A percentile compares a stretch with the other conserved stretches of the same genome.
Conservation (phyloP, 92 coral and sea anemone species). For the Palythoa heliodiscus region DNA sequence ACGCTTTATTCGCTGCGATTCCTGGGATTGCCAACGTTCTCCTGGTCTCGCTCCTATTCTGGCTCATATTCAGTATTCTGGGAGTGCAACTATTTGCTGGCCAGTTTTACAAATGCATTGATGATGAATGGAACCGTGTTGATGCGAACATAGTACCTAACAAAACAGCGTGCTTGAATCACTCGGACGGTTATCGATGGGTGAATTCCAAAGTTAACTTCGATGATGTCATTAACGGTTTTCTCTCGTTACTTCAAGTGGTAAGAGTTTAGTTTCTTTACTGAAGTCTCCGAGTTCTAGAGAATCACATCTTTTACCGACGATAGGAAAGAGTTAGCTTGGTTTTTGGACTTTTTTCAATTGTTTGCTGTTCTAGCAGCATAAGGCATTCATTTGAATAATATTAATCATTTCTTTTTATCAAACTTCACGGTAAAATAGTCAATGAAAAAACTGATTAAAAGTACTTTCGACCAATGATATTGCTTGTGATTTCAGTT, state of each 20-base stretch:
- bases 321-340: too few relatives aligned
- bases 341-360: too few relatives aligned
- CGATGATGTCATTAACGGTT: constrained; percentile 92
- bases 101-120: constrained; percentile 85
- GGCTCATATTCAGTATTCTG: constrained; percentile 95
- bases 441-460: too few relatives aligned
- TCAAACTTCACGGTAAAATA: too few relatives aligned
- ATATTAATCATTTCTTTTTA: too few relatives aligned
- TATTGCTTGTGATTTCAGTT: too few relatives aligned
- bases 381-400: too few relatives aligned
- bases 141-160: constrained; percentile 72
- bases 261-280: constrained; percentile 32
- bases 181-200: constrained; percentile 80
- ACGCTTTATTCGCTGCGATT: constrained; percentile 91
- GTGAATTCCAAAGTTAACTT: constrained; percentile 90
- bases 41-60: constrained; percentile 87
- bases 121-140: constrained; percentile 64
- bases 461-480: too few relatives aligned
- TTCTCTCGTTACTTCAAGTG: constrained; percentile 90
- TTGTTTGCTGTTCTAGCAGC: too few relatives aligned
- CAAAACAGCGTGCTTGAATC: constrained; percentile 71
- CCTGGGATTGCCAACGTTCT: constrained; percentile 96
- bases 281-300: too few relatives aligned
- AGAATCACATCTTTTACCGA: too few relatives aligned
- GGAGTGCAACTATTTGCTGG: constrained; percentile 98